These are phyloP conservation scores for Pandemis heparana DNA, from an alignment of 2,888 invertebrate species.

Conservation along the genomic window DNA sequence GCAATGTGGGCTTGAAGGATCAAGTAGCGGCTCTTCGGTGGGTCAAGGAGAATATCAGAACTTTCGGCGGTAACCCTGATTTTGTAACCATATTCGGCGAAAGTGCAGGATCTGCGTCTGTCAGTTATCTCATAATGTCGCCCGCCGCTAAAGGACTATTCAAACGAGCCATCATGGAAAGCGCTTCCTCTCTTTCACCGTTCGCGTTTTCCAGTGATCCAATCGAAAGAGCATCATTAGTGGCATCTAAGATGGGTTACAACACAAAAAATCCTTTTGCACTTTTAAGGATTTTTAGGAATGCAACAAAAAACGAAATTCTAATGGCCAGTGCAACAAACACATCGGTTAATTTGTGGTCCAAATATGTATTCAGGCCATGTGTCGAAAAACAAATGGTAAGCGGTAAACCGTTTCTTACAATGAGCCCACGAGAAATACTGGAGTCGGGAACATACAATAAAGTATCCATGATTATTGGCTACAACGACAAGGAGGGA, in stretches of 20 bases:
- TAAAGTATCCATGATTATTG: constrained; percentile 46
- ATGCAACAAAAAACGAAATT: constrained; percentile 42
- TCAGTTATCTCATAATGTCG: constrained; percentile 44
- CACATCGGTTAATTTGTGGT: constrained; percentile 15
- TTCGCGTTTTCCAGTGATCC: constrained; percentile 43
- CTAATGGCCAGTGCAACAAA: constrained; percentile 41
- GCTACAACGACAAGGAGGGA: constrained; percentile 47
- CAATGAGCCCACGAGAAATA: constrained; percentile 40
- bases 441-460: constrained; percentile 43
- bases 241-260: constrained; percentile 44
- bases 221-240: constrained; percentile 42
- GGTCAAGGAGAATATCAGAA: constrained; percentile 44
- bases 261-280: constrained; percentile 45
- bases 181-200: constrained; percentile 45
- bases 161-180: constrained; percentile 45
- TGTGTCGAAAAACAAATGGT: constrained; percentile 28
- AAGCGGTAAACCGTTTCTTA: constrained; percentile 39
- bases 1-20: constrained; percentile 46
- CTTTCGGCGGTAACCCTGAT: constrained; percentile 45
- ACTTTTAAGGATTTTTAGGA: constrained; percentile 43
- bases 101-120: constrained; percentile 45
- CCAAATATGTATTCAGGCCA: constrained; percentile 29
- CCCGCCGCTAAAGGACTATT: constrained; percentile 44
- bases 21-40: constrained; percentile 45
- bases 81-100: constrained; percentile 46